Evolutionary conservation across 2,888 invertebrate species (phyloP).

Genomic region (Rosalia funebris): DNA sequence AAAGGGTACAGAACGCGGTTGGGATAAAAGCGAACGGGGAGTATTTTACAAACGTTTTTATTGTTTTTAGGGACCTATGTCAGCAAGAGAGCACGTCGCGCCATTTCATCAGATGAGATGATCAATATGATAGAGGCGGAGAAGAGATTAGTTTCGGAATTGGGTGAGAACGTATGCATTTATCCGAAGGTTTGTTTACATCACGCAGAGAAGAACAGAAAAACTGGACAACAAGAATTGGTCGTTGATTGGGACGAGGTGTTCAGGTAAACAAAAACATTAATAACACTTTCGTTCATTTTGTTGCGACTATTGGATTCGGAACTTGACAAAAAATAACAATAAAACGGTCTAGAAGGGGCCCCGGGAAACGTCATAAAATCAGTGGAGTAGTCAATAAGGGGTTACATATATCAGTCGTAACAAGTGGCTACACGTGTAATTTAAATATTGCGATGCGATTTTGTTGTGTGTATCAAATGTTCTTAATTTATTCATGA

Average conservation of each 20-base stretch:
- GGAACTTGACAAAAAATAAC: not conserved
- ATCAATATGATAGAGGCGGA: conserved; percentile 79
- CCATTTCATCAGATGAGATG: conserved; percentile 65
- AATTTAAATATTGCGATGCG: too few relatives aligned
- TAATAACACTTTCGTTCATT: not conserved
- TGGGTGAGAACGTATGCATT: conserved; percentile 82
- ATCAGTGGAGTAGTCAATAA: too few relatives aligned
- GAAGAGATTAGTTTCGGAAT: conserved; percentile 79
- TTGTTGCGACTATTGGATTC: not conserved
- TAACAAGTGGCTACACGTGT: too few relatives aligned
- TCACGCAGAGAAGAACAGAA: conserved; percentile 71
- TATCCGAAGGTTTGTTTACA: conserved; percentile 81
- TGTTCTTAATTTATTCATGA: too few relatives aligned
- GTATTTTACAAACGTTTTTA: conserved; percentile 45
- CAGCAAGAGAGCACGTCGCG: conserved; percentile 72
- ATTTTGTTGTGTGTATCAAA: too few relatives aligned
- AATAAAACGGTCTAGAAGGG: too few relatives aligned
- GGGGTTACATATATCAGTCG: too few relatives aligned
- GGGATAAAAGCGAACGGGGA: too few relatives aligned
- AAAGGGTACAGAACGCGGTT: too few relatives aligned
- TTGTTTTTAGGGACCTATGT: conserved; percentile 74
- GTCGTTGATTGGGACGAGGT: conserved; percentile 79
- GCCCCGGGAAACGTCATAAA: too few relatives aligned
- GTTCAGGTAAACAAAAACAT: conserved; percentile 71
- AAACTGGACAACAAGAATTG: conserved; percentile 57